Base-by-base conservation (phyloP, 2,113 vertebrate species). In the Pelvicachromis taeniatus region DNA sequence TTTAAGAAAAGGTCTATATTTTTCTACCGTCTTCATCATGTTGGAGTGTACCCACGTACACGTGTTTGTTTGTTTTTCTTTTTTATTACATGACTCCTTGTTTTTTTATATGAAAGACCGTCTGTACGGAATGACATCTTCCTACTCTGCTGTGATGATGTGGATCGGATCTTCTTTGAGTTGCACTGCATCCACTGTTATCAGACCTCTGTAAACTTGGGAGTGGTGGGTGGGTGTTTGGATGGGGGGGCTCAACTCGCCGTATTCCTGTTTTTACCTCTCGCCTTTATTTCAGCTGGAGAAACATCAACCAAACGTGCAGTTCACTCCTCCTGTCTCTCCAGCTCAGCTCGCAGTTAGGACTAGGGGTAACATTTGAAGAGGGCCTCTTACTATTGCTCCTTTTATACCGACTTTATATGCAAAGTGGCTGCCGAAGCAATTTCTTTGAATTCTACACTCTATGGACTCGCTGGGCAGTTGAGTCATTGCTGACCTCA, bases 331-430 rank as follows among this genome's bases (percentile, higher is more conserved):
- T 45, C 75, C 87, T 7, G 40, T 82, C 82, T 88, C 65, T 91
- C 86, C 54, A 84, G 91, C 85, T 88, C 70, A 38, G 84, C 68
- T 90, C 54, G 42, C 80, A 75, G 82, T 89, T 63, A 59, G 87
- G 79, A 79, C 83, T 75, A 73, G 53, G 16, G 77, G 73, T 84
- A 73, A 86, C 29, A 35, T 78, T 80, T 78, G 81, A 89, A 79
- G 78, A 90, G 82, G 82, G 63, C 90, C 86, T 86, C 65, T 86
- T 85, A 85, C 84, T 88, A 50, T 21, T 56, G 63, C 83, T 88
- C 55, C 77, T 61, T 94, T 93, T 93, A 91, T 93, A 93, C 40
- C 11, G 89, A 93, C 94, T 92, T 92, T 87, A 88, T 95, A 95
- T 94, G 94, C 93, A 94, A 95, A 93, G 90, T 84, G 87, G 90